phyloP scores from a whole-genome alignment of 2,797 vertebrate species.

The Hydrophis major region DNA sequence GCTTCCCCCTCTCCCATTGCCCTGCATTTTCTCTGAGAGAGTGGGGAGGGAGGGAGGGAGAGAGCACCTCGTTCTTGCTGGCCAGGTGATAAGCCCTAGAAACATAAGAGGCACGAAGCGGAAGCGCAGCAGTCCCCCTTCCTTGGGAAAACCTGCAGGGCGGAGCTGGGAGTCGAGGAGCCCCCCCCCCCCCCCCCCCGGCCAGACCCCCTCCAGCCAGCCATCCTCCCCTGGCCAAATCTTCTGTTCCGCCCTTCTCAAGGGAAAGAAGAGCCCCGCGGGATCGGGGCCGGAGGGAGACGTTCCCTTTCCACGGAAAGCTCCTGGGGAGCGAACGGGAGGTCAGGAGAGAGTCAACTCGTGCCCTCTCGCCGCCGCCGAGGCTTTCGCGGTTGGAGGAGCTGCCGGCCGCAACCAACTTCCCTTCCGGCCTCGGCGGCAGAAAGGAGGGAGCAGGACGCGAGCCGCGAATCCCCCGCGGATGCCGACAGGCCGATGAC shows the following conservation, averaged over 20 bases:
- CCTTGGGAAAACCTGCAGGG: not conserved
- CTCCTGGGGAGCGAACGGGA: not conserved
- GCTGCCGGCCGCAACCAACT: not conserved
- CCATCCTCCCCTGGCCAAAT: not conserved
- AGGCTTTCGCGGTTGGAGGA: not conserved
- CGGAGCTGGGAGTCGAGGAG: not conserved
- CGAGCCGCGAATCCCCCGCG: not conserved
- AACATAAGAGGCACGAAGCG: not conserved
- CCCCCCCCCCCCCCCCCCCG: not conserved
- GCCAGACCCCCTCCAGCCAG: not conserved
- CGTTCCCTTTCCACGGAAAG: not conserved
- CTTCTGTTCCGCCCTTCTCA: not conserved
- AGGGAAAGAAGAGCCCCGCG: not conserved
- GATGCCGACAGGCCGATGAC: not conserved
- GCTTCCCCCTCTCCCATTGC: not conserved
- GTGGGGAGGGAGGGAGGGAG: too few species aligned
- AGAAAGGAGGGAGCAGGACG: not conserved
- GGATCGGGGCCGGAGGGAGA: not conserved
- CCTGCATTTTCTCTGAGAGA: not conserved
- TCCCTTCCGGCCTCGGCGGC: not conserved
- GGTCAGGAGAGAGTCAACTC: too few species aligned
- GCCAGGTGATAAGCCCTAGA: slow-evolving; percentile 20
- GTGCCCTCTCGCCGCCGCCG: not conserved
- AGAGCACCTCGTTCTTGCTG: not conserved
- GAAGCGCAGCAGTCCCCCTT: not conserved